Base-by-base conservation (phyloP, 2,797 vertebrate genomes). In the Pteronotus mesoamericanus region DNA sequence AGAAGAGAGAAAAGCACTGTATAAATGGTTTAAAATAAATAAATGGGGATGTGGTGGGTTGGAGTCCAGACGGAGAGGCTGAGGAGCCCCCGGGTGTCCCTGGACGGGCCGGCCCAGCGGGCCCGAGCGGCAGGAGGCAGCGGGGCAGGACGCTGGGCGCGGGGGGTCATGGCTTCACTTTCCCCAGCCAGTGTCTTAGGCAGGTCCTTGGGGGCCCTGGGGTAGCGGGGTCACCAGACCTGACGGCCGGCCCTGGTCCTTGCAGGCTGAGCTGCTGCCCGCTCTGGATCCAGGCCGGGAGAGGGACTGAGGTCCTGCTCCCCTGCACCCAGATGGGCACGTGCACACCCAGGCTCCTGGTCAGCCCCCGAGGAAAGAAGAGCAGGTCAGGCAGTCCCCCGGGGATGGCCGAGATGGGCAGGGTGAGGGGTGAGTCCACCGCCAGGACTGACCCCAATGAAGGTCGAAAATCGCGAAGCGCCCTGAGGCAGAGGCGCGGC, bases 21-120 rank as follows among this genome's bases (percentile, higher is more conserved):
- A 8, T 34, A 24, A 53, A 22, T 34, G 68, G 42, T 18, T 74
- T 92, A 24, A 24, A 42, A 32, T 10, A 26, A 68, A 68, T 5
- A 18, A 7, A 24, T 0, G 1, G 5, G 48, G 48, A 46, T 0
- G 1, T 12, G 21, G 64, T 3, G 39, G 42, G 22, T 61, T 57
- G 5, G 2, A 37, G 66, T 51, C 72, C 64, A 15, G n/a, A 5
- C 46, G 0, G 4, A 64, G 74, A 26, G n/a, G 3, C 64, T 0
- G 3, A 55, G 66, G 12, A 44, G 53, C 7, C 39, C 26, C 69
- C 11, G 34, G 6, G 9, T 26, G 18, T 69, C 42, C 34, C 48
- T 18, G 16, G 5, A 12, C 2, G 0, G 0, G 21, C 55, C 37
- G 9, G 18, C 29, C 37, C n/a, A 0, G 6, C 0, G 16, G 71